Evolutionary conservation across 2,113 vertebrate genomes (phyloP), one percentile per base, ranked within the genome.

Genomic region (Leiothrix lutea): DNA sequence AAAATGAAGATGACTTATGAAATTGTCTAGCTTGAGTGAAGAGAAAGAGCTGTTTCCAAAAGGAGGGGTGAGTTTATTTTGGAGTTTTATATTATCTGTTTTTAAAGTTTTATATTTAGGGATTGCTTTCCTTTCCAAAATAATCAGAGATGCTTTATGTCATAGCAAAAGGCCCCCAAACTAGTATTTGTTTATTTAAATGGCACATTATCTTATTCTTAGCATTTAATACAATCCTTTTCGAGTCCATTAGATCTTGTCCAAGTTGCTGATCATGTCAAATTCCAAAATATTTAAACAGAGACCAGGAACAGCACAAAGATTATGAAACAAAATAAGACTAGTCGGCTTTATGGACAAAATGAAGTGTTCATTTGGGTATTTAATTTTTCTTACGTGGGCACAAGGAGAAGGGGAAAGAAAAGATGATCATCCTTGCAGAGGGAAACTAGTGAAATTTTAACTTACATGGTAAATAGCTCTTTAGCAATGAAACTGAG

Each of bases 41-140:
- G 84, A 82, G 73, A 90, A 45, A 65, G 47, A 62, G 62, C 10
- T 77, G 14, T 86, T 97, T 93, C 84, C 66, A 88, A 12, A 28
- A 88, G 74, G 64, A 94, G 71, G 26, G 23, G 8, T 77, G 47
- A 86, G 25, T 58, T 94, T 90, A 82, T 94, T 97, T 90, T 90
- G n/a, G 66, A 85, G 15, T 45, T 88, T 92, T 61, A 79, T 53
- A 67, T 60, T 87, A 93, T 74, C 77, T 84, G 66, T 5, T 94
- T 95, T 89, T 51, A 21, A 94, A 44, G 24, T 56, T 47, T 73
- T 77, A 44, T 47, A 80, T 93, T 79, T 80, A 84, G 5, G 18
- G 29, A 58, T 62, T 78, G 22, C 9, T 92, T 80, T 94, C 89
- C 57, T 51, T 62, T 89, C 61, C 74, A 90, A 77, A 91, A 82